Evolutionary conservation across 37 sponge, comb jelly and placozoan genomes (phyloP).

Genomic region (Petrosia ficiformis): DNA sequence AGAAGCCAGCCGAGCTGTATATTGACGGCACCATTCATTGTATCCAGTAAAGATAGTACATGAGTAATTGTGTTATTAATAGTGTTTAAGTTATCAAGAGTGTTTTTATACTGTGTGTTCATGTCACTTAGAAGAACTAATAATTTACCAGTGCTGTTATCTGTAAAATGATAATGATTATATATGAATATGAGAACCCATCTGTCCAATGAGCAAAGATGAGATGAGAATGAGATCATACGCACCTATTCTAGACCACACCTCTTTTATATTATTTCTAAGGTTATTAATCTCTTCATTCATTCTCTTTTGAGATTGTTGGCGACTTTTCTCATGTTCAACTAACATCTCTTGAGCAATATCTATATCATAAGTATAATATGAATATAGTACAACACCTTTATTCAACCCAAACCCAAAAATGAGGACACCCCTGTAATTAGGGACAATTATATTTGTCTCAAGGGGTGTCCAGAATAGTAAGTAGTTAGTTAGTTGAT

Average conservation of each 20-base stretch:
- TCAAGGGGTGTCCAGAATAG: no score
- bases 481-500: no score
- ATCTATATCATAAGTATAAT: slow-evolving; percentile 24
- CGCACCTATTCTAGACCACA: slow-evolving; percentile 77
- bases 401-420: no score
- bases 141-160: slow-evolving; percentile 36
- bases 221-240: no score
- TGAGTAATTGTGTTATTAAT: slow-evolving; percentile 47
- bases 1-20: slow-evolving; percentile 55
- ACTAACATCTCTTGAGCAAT: slow-evolving; percentile 23
- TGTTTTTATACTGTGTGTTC: slow-evolving; percentile 47
- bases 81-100: slow-evolving; percentile 43
- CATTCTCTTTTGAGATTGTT: slow-evolving; percentile 22
- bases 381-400: background rate
- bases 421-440: no score
- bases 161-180: no score
- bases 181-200: no score
- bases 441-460: no score
- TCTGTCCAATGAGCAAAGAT: no score
- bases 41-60: slow-evolving; percentile 28
- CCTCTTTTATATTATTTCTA: slow-evolving; percentile 50
- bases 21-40: slow-evolving; percentile 31
- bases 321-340: slow-evolving; percentile 32
- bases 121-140: slow-evolving; percentile 17
- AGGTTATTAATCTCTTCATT: slow-evolving; percentile 35